phyloP scores from a whole-genome alignment of 1,140 invertebrate species.

The Drosophila bocqueti region DNA sequence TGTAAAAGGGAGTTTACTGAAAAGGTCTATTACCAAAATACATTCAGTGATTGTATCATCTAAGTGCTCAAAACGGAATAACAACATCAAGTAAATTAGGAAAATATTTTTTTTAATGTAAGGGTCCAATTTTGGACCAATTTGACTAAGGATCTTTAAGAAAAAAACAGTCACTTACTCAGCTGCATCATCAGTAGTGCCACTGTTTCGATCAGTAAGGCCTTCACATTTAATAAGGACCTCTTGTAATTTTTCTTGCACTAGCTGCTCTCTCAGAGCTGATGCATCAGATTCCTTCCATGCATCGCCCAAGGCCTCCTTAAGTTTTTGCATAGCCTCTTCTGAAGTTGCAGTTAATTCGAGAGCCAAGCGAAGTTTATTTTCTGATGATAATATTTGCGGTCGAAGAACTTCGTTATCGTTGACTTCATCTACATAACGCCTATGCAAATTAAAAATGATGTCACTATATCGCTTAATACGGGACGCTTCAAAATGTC shows the following conservation, averaged over 20 bases:
- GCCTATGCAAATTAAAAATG: constrained; percentile 62
- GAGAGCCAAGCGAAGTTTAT: constrained; percentile 59
- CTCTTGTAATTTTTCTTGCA: constrained; percentile 85
- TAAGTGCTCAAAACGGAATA: too few species aligned
- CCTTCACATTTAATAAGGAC: constrained; percentile 85
- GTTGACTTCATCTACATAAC: constrained; percentile 62
- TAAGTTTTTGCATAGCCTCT: constrained; percentile 62
- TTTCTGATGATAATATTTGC: constrained; percentile 56
- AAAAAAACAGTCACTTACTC: constrained; percentile 72
- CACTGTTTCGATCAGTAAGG: constrained; percentile 83
- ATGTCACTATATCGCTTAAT: constrained; percentile 67
- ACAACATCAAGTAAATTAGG: too few species aligned
- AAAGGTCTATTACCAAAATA: too few species aligned
- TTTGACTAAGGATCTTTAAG: too few species aligned
- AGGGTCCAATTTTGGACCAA: too few species aligned
- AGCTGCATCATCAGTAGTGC: constrained; percentile 76
- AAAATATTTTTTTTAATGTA: too few species aligned
- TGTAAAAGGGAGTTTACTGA: too few species aligned
- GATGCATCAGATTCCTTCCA: constrained; percentile 85
- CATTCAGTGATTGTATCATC: too few species aligned
- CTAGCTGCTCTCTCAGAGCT: constrained; percentile 85
- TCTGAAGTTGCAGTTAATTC: constrained; percentile 62
- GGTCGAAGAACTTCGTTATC: constrained; percentile 58
- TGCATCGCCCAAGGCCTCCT: constrained; percentile 63
- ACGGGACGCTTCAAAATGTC: constrained; percentile 56